Percentiles rank a stretch among this genome's conserved stretches.
Evolutionary conservation across 2,797 vertebrate species (phyloP).

Genomic region (Enteromius thamalakanensis): DNA sequence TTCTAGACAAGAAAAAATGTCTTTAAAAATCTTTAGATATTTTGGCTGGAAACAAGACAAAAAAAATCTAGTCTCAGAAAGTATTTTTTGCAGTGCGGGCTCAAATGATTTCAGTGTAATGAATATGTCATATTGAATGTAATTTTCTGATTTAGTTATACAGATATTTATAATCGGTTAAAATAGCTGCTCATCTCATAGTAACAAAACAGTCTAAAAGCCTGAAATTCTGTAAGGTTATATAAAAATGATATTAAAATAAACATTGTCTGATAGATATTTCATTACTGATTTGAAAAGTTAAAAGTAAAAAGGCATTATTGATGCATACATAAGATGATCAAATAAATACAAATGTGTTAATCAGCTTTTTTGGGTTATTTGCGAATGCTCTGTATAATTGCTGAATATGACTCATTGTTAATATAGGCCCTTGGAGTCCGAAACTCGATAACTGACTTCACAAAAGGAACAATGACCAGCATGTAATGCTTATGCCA

Average conservation of each 20-base stretch:
- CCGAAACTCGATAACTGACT: constrained; percentile 2
- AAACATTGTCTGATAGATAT: background rate
- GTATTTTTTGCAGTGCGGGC: too few relatives aligned
- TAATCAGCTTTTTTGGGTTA: background rate
- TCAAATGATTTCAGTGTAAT: constrained; percentile 19
- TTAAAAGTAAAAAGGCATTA: background rate
- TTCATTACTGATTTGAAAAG: constrained; percentile 1
- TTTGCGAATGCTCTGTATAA: background rate
- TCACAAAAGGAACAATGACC: constrained; percentile 18
- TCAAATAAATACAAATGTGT: background rate
- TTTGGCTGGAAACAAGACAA: too few relatives aligned
- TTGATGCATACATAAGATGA: background rate
- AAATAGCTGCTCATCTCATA: constrained; percentile 15
- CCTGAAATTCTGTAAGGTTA: background rate
- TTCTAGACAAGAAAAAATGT: too few relatives aligned
- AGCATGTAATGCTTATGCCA: background rate
- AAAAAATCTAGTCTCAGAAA: too few relatives aligned
- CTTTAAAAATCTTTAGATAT: too few relatives aligned
- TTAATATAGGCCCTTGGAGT: constrained; percentile 1
- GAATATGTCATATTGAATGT: background rate
- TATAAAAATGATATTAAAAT: background rate
- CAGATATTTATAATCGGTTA: background rate
- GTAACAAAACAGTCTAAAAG: background rate
- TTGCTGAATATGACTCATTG: background rate
- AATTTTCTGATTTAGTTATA: constrained; percentile 1